phyloP scores from a whole-genome alignment of 2,888 invertebrate species.

The Parnassius orleans region DNA sequence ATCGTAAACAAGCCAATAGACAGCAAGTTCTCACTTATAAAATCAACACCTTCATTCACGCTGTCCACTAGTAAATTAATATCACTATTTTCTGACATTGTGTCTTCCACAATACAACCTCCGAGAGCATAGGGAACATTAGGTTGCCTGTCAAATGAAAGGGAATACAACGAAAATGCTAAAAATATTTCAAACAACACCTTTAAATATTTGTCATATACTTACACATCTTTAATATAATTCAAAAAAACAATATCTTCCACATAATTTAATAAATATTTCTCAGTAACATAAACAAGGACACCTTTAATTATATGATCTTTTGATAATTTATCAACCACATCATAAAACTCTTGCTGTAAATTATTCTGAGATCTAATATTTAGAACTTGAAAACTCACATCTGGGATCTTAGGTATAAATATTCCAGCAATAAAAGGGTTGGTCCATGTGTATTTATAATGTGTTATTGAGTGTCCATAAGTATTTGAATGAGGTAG shows the following conservation, averaged over 20 bases:
- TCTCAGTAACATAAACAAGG: conserved; percentile 68
- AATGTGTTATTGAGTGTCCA: conserved; percentile 43
- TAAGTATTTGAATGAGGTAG: conserved; percentile 50
- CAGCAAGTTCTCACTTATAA: conserved; percentile 59
- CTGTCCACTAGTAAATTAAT: conserved; percentile 50
- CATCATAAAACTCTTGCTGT: conserved; percentile 47
- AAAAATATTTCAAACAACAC: background rate
- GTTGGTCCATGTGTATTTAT: conserved; percentile 36
- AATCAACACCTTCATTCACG: conserved; percentile 48
- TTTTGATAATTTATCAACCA: conserved; percentile 48
- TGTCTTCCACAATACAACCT: conserved; percentile 71
- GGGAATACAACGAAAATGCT: conserved; percentile 8
- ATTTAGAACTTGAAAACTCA: conserved; percentile 59
- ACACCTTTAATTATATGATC: conserved; percentile 60
- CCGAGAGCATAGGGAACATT: conserved; percentile 68
- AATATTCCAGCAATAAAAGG: conserved; percentile 62
- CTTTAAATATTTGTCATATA: conserved; percentile 29
- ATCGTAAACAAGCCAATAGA: conserved; percentile 65
- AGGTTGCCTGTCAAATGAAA: conserved; percentile 59
- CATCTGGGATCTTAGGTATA: conserved; percentile 65
- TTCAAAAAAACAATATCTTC: conserved; percentile 65
- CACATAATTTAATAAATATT: conserved; percentile 57
- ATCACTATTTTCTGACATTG: conserved; percentile 48
- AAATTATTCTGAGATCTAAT: conserved; percentile 46
- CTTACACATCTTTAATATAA: conserved; percentile 66